Evolutionary conservation across 92 coral and sea anemone species (phyloP).

Genomic region (Bergia puertoricense): DNA sequence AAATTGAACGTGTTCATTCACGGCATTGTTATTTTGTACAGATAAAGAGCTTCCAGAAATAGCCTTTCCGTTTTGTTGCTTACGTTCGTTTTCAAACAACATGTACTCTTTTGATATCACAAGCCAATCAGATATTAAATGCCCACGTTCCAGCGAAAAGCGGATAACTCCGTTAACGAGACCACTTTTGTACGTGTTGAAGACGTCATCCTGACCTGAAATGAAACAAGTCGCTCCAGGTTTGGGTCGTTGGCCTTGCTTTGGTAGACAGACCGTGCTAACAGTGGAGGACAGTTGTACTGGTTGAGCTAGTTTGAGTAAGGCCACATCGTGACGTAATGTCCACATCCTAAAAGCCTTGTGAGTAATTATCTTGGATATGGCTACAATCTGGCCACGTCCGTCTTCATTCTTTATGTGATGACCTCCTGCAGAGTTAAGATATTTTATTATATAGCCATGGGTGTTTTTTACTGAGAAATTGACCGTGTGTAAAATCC

Average conservation of each 20-base stretch:
- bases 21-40: no score
- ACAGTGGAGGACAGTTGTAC: constrained; percentile 1
- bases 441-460: neutral
- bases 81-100: no score
- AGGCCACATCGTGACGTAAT: neutral
- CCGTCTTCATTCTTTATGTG: constrained; percentile 14
- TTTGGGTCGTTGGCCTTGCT: neutral
- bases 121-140: no score
- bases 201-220: neutral
- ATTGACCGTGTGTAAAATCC: no score
- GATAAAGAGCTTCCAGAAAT: no score
- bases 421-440: constrained; percentile 1
- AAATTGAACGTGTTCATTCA: no score
- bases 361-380: neutral
- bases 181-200: no score
- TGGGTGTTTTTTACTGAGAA: no score
- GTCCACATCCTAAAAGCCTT: neutral
- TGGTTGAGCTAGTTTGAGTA: neutral
- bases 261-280: constrained; percentile 14
- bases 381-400: neutral
- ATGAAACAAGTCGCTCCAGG: constrained; percentile 8
- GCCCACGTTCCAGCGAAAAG: no score
- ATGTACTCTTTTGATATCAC: no score
- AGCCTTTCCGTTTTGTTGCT: no score
- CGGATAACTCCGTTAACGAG: no score